Conservation (phyloP, 2,888 invertebrate genomes). For the Aspidiotus destructor region DNA sequence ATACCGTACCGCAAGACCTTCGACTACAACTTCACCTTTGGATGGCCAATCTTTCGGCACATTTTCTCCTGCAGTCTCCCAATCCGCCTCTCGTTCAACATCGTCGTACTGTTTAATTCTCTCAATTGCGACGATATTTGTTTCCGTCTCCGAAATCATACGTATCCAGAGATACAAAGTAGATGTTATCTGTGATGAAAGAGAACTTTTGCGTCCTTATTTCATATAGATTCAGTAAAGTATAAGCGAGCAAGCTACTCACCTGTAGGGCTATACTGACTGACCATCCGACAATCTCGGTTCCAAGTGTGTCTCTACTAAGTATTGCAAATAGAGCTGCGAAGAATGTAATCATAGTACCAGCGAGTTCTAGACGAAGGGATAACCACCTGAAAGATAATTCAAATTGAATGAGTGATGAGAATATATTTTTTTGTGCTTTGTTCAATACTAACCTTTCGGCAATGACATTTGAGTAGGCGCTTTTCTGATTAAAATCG, state of each 20-base stretch:
- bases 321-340: slow-evolving; percentile 87
- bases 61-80: slow-evolving; percentile 39
- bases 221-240: too few species aligned
- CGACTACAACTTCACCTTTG: slow-evolving; percentile 67
- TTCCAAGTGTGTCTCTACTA: slow-evolving; percentile 55
- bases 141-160: slow-evolving; percentile 93
- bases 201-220: background rate
- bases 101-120: slow-evolving; percentile 92
- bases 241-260: slow-evolving; percentile 40
- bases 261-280: slow-evolving; percentile 80
- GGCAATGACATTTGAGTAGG: slow-evolving; percentile 84
- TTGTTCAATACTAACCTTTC: slow-evolving; percentile 50
- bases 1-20: slow-evolving; percentile 74
- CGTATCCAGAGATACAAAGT: slow-evolving; percentile 92
- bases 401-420: background rate
- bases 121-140: slow-evolving; percentile 94
- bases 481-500: slow-evolving; percentile 85
- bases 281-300: slow-evolving; percentile 79
- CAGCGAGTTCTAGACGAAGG: slow-evolving; percentile 88
- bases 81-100: slow-evolving; percentile 51
- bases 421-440: background rate
- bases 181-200: slow-evolving; percentile 67
- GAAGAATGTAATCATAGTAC: slow-evolving; percentile 90
- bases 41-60: slow-evolving; percentile 60
- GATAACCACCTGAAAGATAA: slow-evolving; percentile 72